phyloP scores from a whole-genome alignment of 2,888 invertebrate genomes.

The Tenodera sinensis region DNA sequence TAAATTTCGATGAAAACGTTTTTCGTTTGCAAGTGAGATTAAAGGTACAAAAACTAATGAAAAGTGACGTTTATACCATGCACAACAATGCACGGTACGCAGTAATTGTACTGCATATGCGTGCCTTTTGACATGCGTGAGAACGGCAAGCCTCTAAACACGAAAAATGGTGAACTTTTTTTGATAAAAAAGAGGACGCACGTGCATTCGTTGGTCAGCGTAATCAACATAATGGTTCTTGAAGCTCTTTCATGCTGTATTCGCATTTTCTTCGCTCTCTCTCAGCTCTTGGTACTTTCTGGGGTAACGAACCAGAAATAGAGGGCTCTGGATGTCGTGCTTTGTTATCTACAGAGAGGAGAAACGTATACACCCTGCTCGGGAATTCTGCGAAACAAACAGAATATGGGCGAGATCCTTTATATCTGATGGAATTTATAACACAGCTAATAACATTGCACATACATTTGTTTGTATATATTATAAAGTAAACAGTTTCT shows the following conservation, averaged over 20 bases:
- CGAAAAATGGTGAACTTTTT: neutral
- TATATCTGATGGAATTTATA: neutral
- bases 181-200: neutral
- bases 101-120: neutral
- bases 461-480: neutral
- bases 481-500: neutral
- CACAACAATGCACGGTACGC: neutral
- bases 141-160: neutral
- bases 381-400: neutral
- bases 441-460: neutral
- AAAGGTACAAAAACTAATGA: neutral
- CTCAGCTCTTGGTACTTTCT: neutral
- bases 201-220: neutral
- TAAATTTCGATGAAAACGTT: too few species aligned
- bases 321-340: neutral
- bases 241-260: neutral
- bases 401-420: neutral
- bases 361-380: neutral
- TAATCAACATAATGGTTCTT: slow-evolving; percentile 8
- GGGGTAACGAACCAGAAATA: neutral
- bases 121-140: neutral
- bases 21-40: neutral
- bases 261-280: neutral
- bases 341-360: neutral
- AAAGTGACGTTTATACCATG: neutral